phyloP scores from a whole-genome alignment of 2,888 invertebrate genomes.

The Saturnia japonica region DNA sequence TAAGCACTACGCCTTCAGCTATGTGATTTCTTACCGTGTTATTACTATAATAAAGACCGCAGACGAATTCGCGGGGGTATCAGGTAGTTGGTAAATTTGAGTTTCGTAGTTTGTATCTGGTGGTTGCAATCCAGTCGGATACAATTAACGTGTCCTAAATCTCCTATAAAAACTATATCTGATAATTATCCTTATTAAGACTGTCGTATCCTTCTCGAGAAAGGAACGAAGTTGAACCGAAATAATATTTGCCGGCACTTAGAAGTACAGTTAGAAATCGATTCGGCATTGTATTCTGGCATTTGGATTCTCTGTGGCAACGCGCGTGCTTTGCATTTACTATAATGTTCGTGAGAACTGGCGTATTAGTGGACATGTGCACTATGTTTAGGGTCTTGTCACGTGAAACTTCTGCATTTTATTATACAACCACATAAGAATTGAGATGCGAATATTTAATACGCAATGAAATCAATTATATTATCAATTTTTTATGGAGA shows the following conservation, averaged over 20 bases:
- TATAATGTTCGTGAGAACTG: conserved; percentile 67
- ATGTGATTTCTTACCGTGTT: too few species aligned
- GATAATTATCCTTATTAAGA: conserved; percentile 19
- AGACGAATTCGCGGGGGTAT: too few species aligned
- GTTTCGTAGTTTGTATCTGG: too few species aligned
- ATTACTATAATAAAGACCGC: too few species aligned
- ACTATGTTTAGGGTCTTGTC: conserved; percentile 38
- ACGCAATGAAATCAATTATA: neutral
- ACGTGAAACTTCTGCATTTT: conserved; percentile 16
- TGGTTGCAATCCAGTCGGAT: too few species aligned
- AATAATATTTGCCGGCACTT: conserved; percentile 62
- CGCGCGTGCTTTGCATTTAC: conserved; percentile 67
- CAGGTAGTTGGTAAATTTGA: neutral
- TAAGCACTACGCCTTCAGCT: too few species aligned
- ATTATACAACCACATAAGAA: neutral
- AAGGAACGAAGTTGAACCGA: conserved; percentile 39
- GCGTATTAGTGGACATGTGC: conserved; percentile 48
- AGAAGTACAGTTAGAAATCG: conserved; percentile 72
- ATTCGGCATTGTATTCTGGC: conserved; percentile 74
- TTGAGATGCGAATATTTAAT: neutral
- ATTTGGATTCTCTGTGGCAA: conserved; percentile 52
- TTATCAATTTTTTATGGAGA: neutral
- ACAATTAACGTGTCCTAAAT: too few species aligned
- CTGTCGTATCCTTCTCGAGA: conserved; percentile 42
- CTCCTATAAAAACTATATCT: too few species aligned